A percentile compares a stretch with the other conserved stretches of the same genome.
Conservation (phyloP, 2,797 vertebrate genomes). For the Aselliscus stoliczkanus region DNA sequence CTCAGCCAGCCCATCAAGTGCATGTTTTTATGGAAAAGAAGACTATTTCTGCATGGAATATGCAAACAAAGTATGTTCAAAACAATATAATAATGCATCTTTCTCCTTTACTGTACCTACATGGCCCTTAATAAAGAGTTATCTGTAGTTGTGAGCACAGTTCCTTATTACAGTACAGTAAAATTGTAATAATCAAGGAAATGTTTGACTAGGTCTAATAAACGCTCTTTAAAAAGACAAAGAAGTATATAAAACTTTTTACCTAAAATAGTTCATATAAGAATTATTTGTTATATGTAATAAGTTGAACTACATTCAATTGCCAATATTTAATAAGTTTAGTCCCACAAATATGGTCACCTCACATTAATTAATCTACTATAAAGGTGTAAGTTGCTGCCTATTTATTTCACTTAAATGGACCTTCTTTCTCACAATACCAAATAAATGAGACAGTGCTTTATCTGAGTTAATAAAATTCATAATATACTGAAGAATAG, state of each 20-base stretch:
- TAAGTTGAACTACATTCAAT: not conserved
- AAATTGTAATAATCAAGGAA: not conserved
- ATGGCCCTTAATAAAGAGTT: not conserved
- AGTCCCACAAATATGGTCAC: not conserved
- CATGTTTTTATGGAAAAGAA: not conserved
- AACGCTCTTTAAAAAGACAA: not conserved
- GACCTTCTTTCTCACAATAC: not conserved
- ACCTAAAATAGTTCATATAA: constrained; percentile 10
- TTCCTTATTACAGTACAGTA: not conserved
- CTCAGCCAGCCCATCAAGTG: no score
- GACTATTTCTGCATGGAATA: not conserved
- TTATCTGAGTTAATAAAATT: constrained; percentile 25
- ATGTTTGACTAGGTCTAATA: not conserved
- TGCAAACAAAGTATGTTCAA: not conserved
- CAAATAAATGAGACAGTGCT: not conserved
- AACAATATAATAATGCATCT: not conserved
- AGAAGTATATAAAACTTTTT: not conserved
- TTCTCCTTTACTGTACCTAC: not conserved
- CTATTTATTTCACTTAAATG: not conserved
- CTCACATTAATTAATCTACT: not conserved
- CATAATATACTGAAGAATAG: not conserved
- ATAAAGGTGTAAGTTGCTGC: not conserved
- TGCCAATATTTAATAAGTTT: constrained; percentile 2
- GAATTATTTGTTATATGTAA: not conserved
- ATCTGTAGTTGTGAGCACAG: not conserved